These are phyloP conservation scores for Dysidea cf. avara DNA, from an alignment of 37 sponge, comb jelly and placozoan species.

Conservation along the genomic window DNA sequence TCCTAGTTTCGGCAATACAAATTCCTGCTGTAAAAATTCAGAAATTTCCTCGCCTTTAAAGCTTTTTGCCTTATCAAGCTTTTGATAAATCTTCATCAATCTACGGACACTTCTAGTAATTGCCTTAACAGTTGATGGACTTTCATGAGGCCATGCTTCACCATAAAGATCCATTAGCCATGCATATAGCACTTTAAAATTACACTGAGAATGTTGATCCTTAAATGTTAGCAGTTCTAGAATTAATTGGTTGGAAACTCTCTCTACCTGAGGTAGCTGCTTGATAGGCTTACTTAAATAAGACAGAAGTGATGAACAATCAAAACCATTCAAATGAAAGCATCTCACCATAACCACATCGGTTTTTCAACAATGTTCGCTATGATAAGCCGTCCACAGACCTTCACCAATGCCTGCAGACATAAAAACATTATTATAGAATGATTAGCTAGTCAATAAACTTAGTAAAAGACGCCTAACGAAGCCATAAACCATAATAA, in stretches of 20 bases:
- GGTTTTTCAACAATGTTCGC: too few relatives aligned
- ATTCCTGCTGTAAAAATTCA: slow-evolving; percentile 8
- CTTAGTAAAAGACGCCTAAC: too few relatives aligned
- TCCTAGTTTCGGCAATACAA: slow-evolving; percentile 10
- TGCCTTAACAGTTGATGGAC: slow-evolving; percentile 2
- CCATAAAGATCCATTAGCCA: slow-evolving; percentile 12
- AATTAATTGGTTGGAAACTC: slow-evolving; percentile 3
- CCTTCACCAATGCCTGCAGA: too few relatives aligned
- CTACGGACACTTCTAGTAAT: slow-evolving; percentile 20
- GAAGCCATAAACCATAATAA: too few relatives aligned
- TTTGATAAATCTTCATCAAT: not conserved
- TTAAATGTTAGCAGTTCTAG: slow-evolving; percentile 15
- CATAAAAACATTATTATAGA: too few relatives aligned
- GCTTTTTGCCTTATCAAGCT: not conserved
- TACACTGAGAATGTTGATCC: slow-evolving; percentile 3
- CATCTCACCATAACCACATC: too few relatives aligned
- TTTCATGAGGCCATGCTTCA: slow-evolving; percentile 14
- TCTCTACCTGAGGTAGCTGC: slow-evolving; percentile 1
- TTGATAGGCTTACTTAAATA: not conserved
- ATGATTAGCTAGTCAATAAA: too few relatives aligned
- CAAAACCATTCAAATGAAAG: too few relatives aligned
- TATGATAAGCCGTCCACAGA: too few relatives aligned
- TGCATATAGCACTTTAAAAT: not conserved
- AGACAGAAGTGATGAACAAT: not conserved
- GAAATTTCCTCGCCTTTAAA: not conserved